Conservation (phyloP, 2,113 vertebrate genomes). For the Poicephalus gulielmi region DNA sequence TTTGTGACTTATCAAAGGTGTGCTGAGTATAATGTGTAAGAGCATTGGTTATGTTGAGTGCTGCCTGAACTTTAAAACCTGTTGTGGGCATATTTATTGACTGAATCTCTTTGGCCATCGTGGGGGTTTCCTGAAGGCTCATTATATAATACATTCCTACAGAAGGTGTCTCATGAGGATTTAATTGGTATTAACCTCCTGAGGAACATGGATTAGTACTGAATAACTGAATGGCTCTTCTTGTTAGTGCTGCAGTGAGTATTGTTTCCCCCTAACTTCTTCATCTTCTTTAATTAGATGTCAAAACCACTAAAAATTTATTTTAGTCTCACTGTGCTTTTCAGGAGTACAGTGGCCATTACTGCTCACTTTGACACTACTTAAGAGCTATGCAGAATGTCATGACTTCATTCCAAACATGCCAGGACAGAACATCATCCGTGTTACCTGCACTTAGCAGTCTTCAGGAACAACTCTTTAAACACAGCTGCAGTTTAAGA, state of each 20-base stretch:
- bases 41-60: not conserved
- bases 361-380: not conserved
- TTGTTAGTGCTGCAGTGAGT: not conserved
- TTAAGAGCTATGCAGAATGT: not conserved
- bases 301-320: not conserved
- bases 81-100: too few species aligned
- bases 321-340: not conserved
- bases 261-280: not conserved
- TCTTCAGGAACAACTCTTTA: not conserved
- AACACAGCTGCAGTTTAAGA: not conserved
- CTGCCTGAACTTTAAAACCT: not conserved
- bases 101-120: rapidly evolving
- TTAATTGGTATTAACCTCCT: not conserved
- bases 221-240: not conserved
- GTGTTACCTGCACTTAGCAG: not conserved
- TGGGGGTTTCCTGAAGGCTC: not conserved
- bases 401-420: not conserved
- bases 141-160: not conserved
- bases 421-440: not conserved
- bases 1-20: not conserved
- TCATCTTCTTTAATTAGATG: not conserved
- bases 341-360: not conserved
- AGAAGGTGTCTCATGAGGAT: not conserved
- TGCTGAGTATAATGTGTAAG: not conserved
- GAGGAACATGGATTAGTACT: not conserved